A percentile compares a stretch with the other conserved stretches of the same genome.
Evolutionary conservation across 2,797 vertebrate genomes (phyloP).

Genomic region (Tapera naevia): DNA sequence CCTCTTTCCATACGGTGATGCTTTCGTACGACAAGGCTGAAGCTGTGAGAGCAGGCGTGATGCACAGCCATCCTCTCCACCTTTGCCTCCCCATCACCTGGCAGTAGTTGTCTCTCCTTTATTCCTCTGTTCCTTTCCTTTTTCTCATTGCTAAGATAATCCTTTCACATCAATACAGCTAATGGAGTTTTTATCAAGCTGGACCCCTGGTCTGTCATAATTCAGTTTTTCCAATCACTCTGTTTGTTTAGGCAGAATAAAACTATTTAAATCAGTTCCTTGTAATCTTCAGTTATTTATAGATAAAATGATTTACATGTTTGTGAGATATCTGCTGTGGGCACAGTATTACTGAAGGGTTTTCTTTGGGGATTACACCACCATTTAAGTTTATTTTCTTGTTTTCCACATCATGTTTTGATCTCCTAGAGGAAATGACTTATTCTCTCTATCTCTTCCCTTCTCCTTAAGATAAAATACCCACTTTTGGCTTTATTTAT

Average conservation of each 20-base stretch:
- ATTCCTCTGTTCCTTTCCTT: neutral
- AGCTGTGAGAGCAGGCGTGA: neutral
- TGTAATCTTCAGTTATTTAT: slow-evolving; percentile 53
- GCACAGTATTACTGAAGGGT: neutral
- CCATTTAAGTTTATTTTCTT: slow-evolving; percentile 57
- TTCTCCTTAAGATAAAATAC: slow-evolving; percentile 57
- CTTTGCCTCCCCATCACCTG: neutral
- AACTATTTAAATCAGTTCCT: slow-evolving; percentile 40
- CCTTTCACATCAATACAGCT: neutral
- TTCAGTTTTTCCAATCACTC: slow-evolving; percentile 31
- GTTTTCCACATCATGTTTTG: slow-evolving; percentile 41
- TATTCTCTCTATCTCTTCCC: slow-evolving; percentile 33
- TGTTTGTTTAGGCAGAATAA: slow-evolving; percentile 43
- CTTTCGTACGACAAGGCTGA: neutral
- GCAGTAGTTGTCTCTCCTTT: neutral
- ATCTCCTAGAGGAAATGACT: slow-evolving; percentile 55
- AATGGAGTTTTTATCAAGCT: neutral
- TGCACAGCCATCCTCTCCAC: neutral
- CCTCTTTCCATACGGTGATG: neutral
- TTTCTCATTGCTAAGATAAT: slow-evolving; percentile 31
- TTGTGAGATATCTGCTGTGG: slow-evolving; percentile 15
- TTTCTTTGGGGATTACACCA: slow-evolving; percentile 58
- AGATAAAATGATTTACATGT: slow-evolving; percentile 40
- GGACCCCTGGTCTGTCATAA: neutral
- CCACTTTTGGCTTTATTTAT: slow-evolving; percentile 22